These are phyloP conservation scores for Ophonus ardosiacus DNA, from an alignment of 2,888 invertebrate genomes.

Conservation along the genomic window DNA sequence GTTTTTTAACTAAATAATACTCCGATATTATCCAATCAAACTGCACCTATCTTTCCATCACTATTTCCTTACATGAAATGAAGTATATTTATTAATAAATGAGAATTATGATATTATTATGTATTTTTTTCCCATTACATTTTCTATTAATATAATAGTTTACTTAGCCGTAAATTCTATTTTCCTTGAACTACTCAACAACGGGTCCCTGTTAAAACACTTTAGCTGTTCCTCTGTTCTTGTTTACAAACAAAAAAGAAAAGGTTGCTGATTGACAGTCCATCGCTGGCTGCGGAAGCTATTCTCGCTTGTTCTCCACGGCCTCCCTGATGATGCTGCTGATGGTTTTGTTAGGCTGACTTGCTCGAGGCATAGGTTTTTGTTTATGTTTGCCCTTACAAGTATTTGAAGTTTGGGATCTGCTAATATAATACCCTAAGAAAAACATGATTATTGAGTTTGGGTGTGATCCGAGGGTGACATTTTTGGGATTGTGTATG, in stretches of 20 bases:
- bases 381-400: conserved; percentile 26
- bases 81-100: no score
- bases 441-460: conserved; percentile 40
- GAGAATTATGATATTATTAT: no score
- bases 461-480: background rate
- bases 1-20: no score
- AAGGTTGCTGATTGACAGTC: conserved; percentile 58
- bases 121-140: no score
- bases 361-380: conserved; percentile 16
- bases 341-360: conserved; percentile 19
- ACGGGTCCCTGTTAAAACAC: conserved; percentile 36
- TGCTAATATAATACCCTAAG: conserved; percentile 33
- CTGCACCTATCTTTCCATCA: no score
- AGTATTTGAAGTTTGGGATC: conserved; percentile 43
- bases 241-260: conserved; percentile 59
- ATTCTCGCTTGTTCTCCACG: conserved; percentile 25
- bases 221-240: conserved; percentile 47
- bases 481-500: background rate
- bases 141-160: no score
- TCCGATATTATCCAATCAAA: no score
- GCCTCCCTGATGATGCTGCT: background rate
- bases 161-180: no score
- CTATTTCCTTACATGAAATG: no score
- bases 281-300: conserved; percentile 12
- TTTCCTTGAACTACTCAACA: no score